Base-by-base conservation (phyloP, 2,888 invertebrate species). In the Thera obeliscata region DNA sequence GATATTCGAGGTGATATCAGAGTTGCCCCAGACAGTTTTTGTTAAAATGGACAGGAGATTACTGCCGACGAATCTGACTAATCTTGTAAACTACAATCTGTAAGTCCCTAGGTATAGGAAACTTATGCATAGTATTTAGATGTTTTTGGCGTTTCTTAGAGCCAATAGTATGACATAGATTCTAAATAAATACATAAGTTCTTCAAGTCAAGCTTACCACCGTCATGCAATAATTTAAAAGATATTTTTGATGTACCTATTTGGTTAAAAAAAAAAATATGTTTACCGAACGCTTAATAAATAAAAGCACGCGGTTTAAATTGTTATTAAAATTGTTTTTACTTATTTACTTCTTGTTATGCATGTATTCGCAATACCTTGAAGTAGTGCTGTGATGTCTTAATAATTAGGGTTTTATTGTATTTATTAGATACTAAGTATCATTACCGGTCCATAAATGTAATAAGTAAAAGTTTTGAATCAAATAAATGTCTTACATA, bases 21-120 rank as follows among this genome's bases (percentile, higher is more conserved):
- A 91, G 49, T 77, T 95, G 55, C 90, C 94, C 12, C 94, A 94
- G 78, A 89, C 91, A 4, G 93, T 95, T 7, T 81, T 95, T 35
- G 94, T 95, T 78, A 95, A 95, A 81, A 94, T 94, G 86, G 88
- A 93, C 69, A 83, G 87, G n/a, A 83, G 87, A 35, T 81, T 89
- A 73, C 85, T 94, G n/a, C 84, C 94, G 2, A 80, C 81, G 43
- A 91, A 93, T 67, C 76, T 93, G 2, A 91, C 90, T 2, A n/a
- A 46, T 64, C 0, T 12, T 22, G 43, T 33, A 0, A 35, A 43
- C 43, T 38, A 36, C 46, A 59, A 57, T 33, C 11, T 56, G 6
- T 56, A 9, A 22, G 62, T 62, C 22, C 22, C 22, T 22, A 62
- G 62, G n/a, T 62, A 38, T 55, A 56, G 46, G 48, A 41, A 61